These are phyloP conservation scores for Triplophysa dalaica DNA, from an alignment of 2,113 vertebrate genomes.

Conservation along the genomic window DNA sequence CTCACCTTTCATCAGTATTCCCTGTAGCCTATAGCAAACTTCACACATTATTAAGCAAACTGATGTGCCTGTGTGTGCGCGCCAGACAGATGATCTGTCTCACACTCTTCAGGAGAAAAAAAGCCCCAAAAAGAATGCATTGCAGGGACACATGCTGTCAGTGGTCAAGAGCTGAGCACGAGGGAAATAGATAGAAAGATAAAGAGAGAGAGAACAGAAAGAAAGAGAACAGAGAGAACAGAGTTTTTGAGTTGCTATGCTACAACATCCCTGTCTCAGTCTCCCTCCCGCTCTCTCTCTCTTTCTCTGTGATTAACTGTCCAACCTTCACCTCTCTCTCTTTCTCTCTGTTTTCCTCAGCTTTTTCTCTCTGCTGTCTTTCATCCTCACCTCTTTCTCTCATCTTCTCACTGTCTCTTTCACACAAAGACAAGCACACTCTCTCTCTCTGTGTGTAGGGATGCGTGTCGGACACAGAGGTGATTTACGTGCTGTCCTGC, in stretches of 20 bases:
- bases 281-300: neutral
- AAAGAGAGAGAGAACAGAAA: neutral
- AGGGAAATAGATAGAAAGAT: slow-evolving; percentile 15
- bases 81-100: slow-evolving; percentile 35
- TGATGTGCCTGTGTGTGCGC: neutral
- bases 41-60: slow-evolving; percentile 43
- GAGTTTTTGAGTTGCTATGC: slow-evolving; percentile 54
- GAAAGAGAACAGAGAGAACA: neutral
- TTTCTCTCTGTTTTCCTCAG: neutral
- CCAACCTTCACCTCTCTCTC: slow-evolving; percentile 1
- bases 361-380: slow-evolving; percentile 16
- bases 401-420: slow-evolving; percentile 6
- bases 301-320: slow-evolving; percentile 31
- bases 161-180: slow-evolving; percentile 43
- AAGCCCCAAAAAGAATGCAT: slow-evolving; percentile 38
- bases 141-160: slow-evolving; percentile 30
- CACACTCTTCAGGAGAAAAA: slow-evolving; percentile 13
- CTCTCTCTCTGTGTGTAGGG: slow-evolving; percentile 40
- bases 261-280: slow-evolving; percentile 34
- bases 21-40: slow-evolving; percentile 29
- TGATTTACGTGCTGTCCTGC: slow-evolving; percentile 49
- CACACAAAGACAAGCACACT: neutral
- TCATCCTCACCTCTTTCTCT: slow-evolving; percentile 20
- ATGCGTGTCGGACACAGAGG: slow-evolving; percentile 50
- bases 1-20: neutral